Evolutionary conservation across 1,140 invertebrate species (phyloP), one percentile per base, ranked within the genome.

Genomic region (Diabrotica virgifera): DNA sequence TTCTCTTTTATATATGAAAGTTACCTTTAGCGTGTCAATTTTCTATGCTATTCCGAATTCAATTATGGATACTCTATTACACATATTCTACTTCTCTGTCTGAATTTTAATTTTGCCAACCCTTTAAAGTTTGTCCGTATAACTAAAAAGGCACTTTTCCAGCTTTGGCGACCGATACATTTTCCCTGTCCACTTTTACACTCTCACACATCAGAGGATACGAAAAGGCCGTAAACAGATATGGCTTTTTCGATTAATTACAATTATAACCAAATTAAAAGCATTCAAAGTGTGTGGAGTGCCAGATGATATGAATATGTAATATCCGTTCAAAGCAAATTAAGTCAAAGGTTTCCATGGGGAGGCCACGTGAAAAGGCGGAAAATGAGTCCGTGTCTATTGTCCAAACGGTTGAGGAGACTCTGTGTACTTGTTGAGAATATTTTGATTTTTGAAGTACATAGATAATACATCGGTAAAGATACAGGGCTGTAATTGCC

Each of bases 311-410:
- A 60, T 60, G 59, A 60, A 52, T 51, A 60, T 60, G 37, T 36
- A 57, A 46, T 57, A 24, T 57, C 5, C 11, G 40, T 50, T 60
- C 46, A 50, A 60, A 60, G 46, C 40, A 50, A 60, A 60, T 50
- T 60, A 52, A 60, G 59, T 60, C 59, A 60, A 60, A 60, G 59
- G 59, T 60, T 60, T 60, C 59, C 59, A 60, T 60, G 50, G 59
- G 36, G 40, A 14, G 24, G 50, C 9, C 59, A 51, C 36, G 59
- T 50, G 40, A 36, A 52, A 52, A 52, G 40, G 36, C 5, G n/a
- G 35, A 52, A 50, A 51, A 52, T 24, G 40, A 51, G 24, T 14
- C 12, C 8, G 9, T 5, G 13, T 55, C 35, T 55, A 60, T 60
- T 60, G 59, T 60, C 59, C 59, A 36, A 12, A 13, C 6, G 12